Conservation (phyloP, 2,888 invertebrate genomes). For the Physocephala rufipes region DNA sequence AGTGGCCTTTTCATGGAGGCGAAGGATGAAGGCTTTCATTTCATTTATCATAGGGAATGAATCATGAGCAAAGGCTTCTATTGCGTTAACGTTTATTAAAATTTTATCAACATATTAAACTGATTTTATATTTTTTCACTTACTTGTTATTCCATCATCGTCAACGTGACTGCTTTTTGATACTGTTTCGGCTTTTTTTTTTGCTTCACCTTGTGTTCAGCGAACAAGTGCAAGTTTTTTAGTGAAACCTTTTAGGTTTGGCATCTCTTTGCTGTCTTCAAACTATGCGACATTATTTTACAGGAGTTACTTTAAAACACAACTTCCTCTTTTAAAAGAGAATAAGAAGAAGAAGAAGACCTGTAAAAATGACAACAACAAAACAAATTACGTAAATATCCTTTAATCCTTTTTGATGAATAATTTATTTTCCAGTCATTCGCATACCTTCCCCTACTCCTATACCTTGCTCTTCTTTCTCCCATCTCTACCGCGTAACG, state of each 20-base stretch:
- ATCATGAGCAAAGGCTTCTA: slow-evolving; percentile 5
- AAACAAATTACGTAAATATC: slow-evolving; percentile 45
- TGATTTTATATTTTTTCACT: neutral
- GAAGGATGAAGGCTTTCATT: too few species aligned
- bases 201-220: neutral
- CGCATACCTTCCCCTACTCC: too few species aligned
- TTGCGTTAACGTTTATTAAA: slow-evolving; percentile 34
- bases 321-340: neutral
- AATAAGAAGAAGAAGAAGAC: neutral
- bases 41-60: neutral
- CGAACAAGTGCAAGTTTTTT: neutral
- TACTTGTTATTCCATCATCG: neutral
- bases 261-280: slow-evolving; percentile 12
- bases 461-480: neutral
- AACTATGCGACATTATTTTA: slow-evolving; percentile 27
- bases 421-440: neutral
- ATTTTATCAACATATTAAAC: slow-evolving; percentile 15
- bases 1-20: neutral
- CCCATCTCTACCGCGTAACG: neutral
- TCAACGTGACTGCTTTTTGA: neutral
- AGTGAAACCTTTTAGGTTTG: neutral
- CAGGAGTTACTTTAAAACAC: neutral
- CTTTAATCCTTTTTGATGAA: slow-evolving; percentile 43
- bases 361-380: slow-evolving; percentile 1
- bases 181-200: neutral